Evolutionary conservation across 2,797 vertebrate genomes (phyloP).

Genomic region (Enteromius anoplus): DNA sequence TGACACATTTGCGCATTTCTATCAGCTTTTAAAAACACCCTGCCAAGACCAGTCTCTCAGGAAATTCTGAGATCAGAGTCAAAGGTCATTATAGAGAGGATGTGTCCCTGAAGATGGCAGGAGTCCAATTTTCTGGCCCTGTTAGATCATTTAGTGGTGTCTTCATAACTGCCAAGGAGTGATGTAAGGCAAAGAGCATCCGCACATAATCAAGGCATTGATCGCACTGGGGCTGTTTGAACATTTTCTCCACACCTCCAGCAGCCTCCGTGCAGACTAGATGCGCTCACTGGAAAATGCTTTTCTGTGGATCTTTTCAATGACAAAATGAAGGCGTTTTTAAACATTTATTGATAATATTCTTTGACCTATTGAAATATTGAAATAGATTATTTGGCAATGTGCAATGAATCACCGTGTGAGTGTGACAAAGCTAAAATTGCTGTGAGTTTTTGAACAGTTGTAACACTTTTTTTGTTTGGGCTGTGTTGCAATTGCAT

Average conservation of each 20-base stretch:
- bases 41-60: constrained; percentile 14
- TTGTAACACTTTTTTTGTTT: neutral
- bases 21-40: constrained; percentile 2
- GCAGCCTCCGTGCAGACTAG: constrained; percentile 28
- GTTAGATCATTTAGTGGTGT: constrained; percentile 68
- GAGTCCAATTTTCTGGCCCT: constrained; percentile 60
- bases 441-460: neutral
- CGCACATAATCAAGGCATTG: constrained; percentile 76
- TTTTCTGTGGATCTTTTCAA: constrained; percentile 19
- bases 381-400: neutral
- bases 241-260: constrained; percentile 35
- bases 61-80: constrained; percentile 35
- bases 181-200: constrained; percentile 70
- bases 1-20: neutral
- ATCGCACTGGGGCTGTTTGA: constrained; percentile 59
- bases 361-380: neutral
- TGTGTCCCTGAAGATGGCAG: constrained; percentile 58
- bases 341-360: neutral
- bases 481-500: neutral
- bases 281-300: constrained; percentile 11
- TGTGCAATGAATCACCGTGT: neutral
- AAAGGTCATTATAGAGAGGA: constrained; percentile 51
- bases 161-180: constrained; percentile 68
- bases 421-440: neutral
- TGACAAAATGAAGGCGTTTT: constrained; percentile 7